Evolutionary conservation across 2,797 vertebrate genomes (phyloP).

Genomic region (Poecilia gillii): DNA sequence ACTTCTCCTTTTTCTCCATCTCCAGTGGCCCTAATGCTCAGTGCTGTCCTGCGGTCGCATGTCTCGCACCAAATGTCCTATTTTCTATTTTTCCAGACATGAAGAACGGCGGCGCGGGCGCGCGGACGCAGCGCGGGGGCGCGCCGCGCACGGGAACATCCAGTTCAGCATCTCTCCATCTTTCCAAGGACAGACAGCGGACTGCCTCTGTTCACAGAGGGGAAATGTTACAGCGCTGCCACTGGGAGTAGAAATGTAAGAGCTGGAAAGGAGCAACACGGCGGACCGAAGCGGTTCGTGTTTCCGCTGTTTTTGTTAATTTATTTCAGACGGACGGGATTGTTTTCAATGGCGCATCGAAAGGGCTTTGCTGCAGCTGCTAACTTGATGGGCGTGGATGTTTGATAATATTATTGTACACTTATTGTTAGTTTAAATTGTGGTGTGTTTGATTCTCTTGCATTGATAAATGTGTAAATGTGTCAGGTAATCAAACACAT

Average conservation of each 20-base stretch:
- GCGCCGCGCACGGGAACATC: background rate
- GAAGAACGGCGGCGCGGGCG: background rate
- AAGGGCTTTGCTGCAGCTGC: background rate
- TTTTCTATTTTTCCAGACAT: background rate
- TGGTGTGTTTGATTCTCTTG: background rate
- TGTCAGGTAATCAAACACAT: background rate
- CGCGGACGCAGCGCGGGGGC: background rate
- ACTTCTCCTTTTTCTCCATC: too few relatives aligned
- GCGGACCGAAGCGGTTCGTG: background rate
- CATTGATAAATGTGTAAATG: background rate
- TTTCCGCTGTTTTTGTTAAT: background rate
- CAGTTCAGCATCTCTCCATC: background rate
- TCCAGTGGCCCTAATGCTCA: too few relatives aligned
- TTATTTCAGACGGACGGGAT: background rate
- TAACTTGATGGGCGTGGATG: slow-evolving; percentile 5
- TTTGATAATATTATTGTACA: background rate
- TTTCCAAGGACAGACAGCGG: slow-evolving; percentile 3
- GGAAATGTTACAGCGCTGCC: background rate
- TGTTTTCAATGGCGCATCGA: background rate
- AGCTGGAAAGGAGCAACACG: background rate
- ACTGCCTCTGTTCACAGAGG: background rate
- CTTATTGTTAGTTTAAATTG: background rate
- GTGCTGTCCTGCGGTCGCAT: too few relatives aligned
- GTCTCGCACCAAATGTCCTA: too few relatives aligned
- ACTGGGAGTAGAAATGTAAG: background rate